Percentiles rank a stretch among this genome's conserved stretches.
Conservation (phyloP, 2,888 invertebrate species). For the Cosmia pyralina region DNA sequence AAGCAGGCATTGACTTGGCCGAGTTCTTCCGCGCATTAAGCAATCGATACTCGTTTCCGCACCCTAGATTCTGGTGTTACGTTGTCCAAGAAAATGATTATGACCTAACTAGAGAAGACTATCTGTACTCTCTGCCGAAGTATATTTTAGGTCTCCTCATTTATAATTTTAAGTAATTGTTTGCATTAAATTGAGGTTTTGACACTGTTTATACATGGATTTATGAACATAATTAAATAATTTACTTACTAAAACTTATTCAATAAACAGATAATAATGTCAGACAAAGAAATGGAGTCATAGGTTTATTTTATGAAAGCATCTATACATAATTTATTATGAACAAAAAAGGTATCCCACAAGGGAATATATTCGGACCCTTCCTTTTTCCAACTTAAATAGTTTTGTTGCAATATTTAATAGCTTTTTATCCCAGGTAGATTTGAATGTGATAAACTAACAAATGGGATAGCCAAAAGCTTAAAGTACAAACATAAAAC, state of each 20-base stretch:
- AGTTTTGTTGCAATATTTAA: background rate
- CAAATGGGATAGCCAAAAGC: too few species aligned
- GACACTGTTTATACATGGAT: background rate
- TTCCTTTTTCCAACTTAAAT: background rate
- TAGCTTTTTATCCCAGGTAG: background rate
- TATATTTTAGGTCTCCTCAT: background rate
- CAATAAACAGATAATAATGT: background rate
- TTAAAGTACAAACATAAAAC: background rate
- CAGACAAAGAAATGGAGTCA: background rate
- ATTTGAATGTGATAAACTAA: conserved; percentile 1
- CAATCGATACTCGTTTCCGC: conserved; percentile 51
- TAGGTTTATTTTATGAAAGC: background rate
- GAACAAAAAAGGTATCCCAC: background rate
- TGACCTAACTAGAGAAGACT: background rate
- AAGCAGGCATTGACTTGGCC: conserved; percentile 32
- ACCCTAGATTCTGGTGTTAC: conserved; percentile 29
- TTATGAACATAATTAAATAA: background rate
- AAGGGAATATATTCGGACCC: conserved; percentile 16
- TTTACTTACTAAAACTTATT: background rate
- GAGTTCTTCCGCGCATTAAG: conserved; percentile 48
- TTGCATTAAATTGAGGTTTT: background rate
- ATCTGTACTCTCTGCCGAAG: background rate
- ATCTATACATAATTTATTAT: background rate
- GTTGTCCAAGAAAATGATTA: conserved; percentile 24
- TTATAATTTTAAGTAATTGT: background rate